These are phyloP conservation scores for Cryptoprocta ferox DNA, from an alignment of 2,797 vertebrate genomes.

Conservation along the genomic window DNA sequence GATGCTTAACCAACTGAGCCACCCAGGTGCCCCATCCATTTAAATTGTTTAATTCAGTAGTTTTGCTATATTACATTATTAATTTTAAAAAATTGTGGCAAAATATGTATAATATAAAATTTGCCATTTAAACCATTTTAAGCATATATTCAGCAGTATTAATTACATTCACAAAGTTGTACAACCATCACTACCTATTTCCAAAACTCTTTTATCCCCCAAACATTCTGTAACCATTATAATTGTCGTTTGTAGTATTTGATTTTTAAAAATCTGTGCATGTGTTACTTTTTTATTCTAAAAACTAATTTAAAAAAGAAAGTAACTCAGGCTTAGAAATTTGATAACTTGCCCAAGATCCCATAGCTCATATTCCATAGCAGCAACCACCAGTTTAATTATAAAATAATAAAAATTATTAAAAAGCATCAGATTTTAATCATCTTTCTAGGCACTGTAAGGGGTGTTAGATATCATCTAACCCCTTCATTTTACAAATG, in stretches of 20 bases:
- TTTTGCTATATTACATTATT: background rate
- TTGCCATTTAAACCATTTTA: background rate
- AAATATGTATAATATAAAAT: background rate
- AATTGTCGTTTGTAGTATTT: background rate
- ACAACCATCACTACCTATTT: background rate
- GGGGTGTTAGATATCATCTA: background rate
- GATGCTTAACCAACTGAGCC: no score
- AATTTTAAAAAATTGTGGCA: background rate
- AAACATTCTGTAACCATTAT: background rate
- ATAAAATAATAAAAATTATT: background rate
- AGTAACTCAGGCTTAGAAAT: background rate
- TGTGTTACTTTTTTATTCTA: background rate
- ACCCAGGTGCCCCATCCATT: background rate
- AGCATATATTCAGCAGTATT: background rate
- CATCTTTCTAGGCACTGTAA: background rate
- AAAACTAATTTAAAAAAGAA: slow-evolving; percentile 21
- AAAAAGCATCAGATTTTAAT: background rate
- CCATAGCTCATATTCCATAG: background rate
- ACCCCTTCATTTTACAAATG: background rate
- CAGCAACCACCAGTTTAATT: background rate
- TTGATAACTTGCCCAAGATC: background rate
- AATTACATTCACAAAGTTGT: background rate
- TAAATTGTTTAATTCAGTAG: background rate
- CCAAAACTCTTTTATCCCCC: background rate
- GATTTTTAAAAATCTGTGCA: background rate